phyloP scores from a whole-genome alignment of 2,888 invertebrate genomes.

The Caenorhabditis angaria region DNA sequence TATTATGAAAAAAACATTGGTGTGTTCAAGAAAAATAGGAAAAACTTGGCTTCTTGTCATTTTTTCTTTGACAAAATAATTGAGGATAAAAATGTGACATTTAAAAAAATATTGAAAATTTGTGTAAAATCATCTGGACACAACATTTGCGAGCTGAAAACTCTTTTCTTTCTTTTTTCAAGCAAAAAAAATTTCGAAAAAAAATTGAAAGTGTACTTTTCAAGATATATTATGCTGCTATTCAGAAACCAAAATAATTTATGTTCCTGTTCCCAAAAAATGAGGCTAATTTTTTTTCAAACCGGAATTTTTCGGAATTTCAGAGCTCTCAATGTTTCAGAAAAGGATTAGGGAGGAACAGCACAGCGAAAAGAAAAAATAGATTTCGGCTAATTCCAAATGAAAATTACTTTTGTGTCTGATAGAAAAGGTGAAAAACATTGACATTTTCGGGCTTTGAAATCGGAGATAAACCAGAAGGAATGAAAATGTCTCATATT shows the following conservation, averaged over 20 bases:
- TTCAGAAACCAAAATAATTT: neutral
- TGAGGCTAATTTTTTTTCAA: no score
- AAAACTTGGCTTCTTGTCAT: no score
- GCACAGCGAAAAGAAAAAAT: no score
- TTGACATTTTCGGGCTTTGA: conserved; percentile 40
- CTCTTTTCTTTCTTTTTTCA: neutral
- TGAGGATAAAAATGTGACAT: no score
- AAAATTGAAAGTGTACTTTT: neutral
- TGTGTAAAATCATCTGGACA: neutral
- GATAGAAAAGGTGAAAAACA: conserved; percentile 19
- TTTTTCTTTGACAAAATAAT: no score
- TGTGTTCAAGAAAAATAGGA: neutral
- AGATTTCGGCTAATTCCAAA: no score
- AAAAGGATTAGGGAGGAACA: no score
- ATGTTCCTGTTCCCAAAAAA: neutral
- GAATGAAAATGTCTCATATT: conserved; percentile 29
- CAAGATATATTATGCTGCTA: neutral
- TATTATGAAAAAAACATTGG: no score
- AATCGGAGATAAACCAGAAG: conserved; percentile 40
- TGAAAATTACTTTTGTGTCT: conserved; percentile 28
- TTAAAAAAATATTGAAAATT: neutral
- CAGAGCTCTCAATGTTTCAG: no score
- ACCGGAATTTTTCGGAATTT: no score
- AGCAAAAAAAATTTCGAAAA: neutral
- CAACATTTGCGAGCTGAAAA: neutral